These are phyloP conservation scores for Rostratula benghalensis DNA, from an alignment of 2,113 vertebrate genomes.

Conservation along the genomic window DNA sequence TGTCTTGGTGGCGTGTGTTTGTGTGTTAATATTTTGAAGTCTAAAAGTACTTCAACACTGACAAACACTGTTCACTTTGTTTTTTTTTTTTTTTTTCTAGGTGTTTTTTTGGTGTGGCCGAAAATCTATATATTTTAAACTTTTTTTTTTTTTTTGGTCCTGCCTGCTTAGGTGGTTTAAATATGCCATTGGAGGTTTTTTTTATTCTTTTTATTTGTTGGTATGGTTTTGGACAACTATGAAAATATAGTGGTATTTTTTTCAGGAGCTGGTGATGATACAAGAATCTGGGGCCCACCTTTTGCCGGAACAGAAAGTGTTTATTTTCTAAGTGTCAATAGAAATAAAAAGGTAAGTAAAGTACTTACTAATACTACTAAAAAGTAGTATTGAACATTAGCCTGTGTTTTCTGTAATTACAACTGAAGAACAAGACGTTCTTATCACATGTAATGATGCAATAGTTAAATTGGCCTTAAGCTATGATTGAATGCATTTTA, in stretches of 20 bases:
- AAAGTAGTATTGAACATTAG: not conserved
- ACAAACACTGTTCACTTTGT: not conserved
- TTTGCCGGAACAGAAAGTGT: conserved; percentile 86
- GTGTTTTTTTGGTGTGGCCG: not conserved
- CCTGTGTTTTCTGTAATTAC: not conserved
- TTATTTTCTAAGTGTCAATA: conserved; percentile 96
- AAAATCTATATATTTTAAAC: not conserved
- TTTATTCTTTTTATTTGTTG: not conserved
- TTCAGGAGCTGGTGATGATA: conserved; percentile 91
- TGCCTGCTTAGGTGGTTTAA: not conserved
- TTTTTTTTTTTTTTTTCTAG: not conserved
- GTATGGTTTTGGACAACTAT: not conserved
- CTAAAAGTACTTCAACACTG: not conserved
- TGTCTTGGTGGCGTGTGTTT: not conserved
- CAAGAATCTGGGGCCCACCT: conserved; percentile 92
- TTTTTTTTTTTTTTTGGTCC: not conserved
- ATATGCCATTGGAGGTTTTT: not conserved
- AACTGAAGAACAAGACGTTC: not conserved
- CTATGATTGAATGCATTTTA: not conserved
- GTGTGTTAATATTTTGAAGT: not conserved
- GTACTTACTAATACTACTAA: no score
- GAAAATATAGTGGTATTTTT: not conserved
- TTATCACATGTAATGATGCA: not conserved
- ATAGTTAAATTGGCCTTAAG: not conserved
- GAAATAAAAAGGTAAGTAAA: conserved; percentile 94